Evolutionary conservation across 2,888 invertebrate species (phyloP).

Genomic region (Isoperla grammatica): DNA sequence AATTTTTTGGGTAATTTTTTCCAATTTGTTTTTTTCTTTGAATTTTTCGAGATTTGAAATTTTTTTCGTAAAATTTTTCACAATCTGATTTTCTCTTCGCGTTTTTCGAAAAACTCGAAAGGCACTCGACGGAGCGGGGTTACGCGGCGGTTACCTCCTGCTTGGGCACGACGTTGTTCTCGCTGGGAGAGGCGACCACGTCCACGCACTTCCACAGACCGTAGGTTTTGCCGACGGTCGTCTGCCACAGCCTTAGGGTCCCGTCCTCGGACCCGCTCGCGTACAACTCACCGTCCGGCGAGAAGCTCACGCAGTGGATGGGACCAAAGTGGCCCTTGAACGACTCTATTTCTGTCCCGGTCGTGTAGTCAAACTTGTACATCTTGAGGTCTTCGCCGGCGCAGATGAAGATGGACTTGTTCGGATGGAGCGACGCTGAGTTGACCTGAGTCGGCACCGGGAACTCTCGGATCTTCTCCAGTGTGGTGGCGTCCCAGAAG

Average conservation of each 20-base stretch:
- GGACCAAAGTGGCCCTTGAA: constrained; percentile 99
- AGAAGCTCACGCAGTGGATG: constrained; percentile 91
- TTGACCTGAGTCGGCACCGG: constrained; percentile 83
- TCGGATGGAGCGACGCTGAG: constrained; percentile 89
- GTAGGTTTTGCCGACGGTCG: constrained; percentile 89
- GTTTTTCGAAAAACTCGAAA: too few species aligned
- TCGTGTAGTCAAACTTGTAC: constrained; percentile 93
- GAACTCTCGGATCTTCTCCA: constrained; percentile 80
- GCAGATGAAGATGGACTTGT: constrained; percentile 87
- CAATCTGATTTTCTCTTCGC: too few species aligned
- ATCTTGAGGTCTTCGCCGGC: constrained; percentile 97
- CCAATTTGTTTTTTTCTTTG: too few species aligned
- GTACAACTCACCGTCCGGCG: constrained; percentile 95
- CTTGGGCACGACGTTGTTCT: constrained; percentile 22
- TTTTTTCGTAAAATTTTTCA: too few species aligned
- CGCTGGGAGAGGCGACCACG: constrained; percentile 29
- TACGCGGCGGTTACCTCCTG: constrained; percentile 17
- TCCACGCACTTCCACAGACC: constrained; percentile 83
- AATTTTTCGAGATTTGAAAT: too few species aligned
- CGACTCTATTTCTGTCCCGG: constrained; percentile 90
- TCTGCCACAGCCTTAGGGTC: constrained; percentile 95
- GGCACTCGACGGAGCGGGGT: too few species aligned
- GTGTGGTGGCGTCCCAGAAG: constrained; percentile 56
- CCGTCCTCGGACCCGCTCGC: constrained; percentile 98
- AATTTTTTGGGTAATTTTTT: too few species aligned